These are phyloP conservation scores for Ennomos erosarius DNA, from an alignment of 2,888 invertebrate species.

Conservation along the genomic window DNA sequence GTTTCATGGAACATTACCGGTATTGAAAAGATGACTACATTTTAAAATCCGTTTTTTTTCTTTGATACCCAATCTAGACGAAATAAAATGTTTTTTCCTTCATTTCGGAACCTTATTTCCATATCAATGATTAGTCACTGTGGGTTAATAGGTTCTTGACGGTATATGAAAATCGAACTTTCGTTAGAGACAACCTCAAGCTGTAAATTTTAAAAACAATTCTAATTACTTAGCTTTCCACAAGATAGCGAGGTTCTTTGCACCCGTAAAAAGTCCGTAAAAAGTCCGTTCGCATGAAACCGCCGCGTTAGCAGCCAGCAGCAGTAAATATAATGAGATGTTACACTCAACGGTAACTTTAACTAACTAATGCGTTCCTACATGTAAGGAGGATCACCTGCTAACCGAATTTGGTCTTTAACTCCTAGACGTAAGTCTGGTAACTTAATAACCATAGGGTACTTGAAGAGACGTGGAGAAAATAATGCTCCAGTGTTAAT, in stretches of 20 bases:
- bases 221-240: constrained; percentile 21
- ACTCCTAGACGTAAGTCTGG: not conserved
- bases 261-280: constrained; percentile 49
- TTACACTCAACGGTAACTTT: constrained; percentile 51
- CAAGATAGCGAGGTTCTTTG: constrained; percentile 26
- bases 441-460: not conserved
- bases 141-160: too few species aligned
- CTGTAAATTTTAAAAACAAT: not conserved
- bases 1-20: too few species aligned
- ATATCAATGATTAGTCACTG: too few species aligned
- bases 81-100: too few species aligned
- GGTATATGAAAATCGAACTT: too few species aligned
- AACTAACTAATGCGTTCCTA: constrained; percentile 47
- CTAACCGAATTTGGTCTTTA: not conserved
- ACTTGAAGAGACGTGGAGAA: too few species aligned
- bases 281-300: constrained; percentile 55
- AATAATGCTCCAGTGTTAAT: constrained; percentile 11
- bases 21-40: too few species aligned
- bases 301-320: constrained; percentile 51
- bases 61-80: too few species aligned
- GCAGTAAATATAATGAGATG: constrained; percentile 59
- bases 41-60: too few species aligned
- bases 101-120: too few species aligned
- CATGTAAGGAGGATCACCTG: not conserved
- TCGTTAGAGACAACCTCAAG: not conserved